These are phyloP conservation scores for Lophius piscatorius DNA, from an alignment of 2,113 vertebrate genomes.

Conservation along the genomic window DNA sequence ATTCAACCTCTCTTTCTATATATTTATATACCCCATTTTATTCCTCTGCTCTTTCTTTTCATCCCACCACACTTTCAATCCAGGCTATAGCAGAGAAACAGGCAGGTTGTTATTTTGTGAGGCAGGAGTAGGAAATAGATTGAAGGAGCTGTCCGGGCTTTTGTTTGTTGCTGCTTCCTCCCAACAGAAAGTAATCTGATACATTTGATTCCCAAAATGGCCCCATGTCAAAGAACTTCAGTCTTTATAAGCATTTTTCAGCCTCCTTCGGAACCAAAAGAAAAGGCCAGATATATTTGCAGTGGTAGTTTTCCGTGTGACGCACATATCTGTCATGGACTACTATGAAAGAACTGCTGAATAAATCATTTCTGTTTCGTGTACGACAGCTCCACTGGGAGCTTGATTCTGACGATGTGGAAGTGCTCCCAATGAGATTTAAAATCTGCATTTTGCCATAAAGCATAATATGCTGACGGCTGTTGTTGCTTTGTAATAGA, in stretches of 20 bases:
- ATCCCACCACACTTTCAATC: conserved; percentile 16
- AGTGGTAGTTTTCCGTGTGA: conserved; percentile 18
- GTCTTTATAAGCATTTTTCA: conserved; percentile 34
- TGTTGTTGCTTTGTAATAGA: no score
- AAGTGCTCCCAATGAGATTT: conserved; percentile 30
- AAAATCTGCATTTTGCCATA: conserved; percentile 11
- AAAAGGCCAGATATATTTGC: conserved; percentile 17
- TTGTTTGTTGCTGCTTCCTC: conserved; percentile 48
- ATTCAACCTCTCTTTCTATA: conserved; percentile 10
- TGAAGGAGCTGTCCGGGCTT: conserved; percentile 60
- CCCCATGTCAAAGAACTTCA: conserved; percentile 52
- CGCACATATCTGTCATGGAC: conserved; percentile 18
- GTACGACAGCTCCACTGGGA: conserved; percentile 13
- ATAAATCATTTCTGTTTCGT: conserved; percentile 6
- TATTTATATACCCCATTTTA: neutral
- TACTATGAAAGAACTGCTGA: conserved; percentile 17
- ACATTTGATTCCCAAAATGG: conserved; percentile 35
- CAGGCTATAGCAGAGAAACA: conserved; percentile 38
- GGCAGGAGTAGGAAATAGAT: conserved; percentile 50
- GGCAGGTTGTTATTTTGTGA: conserved; percentile 53
- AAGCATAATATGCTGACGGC: no score
- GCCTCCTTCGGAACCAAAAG: conserved; percentile 33
- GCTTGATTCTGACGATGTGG: neutral
- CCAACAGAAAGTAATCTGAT: conserved; percentile 31
- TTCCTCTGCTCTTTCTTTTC: conserved; percentile 13